These are phyloP conservation scores for Eupithecia subfuscata DNA, from an alignment of 2,888 invertebrate species.

Conservation along the genomic window DNA sequence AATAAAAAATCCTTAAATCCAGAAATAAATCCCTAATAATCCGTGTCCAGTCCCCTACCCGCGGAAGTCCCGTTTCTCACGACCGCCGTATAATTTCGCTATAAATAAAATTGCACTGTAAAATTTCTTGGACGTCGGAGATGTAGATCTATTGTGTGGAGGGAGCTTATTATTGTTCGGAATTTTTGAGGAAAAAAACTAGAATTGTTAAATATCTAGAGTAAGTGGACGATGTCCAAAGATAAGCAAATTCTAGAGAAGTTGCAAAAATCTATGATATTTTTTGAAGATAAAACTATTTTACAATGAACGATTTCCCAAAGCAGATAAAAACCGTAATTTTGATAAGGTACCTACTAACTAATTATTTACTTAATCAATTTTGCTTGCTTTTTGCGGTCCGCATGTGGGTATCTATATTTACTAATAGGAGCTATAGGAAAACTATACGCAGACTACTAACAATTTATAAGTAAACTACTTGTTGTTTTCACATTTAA, in stretches of 20 bases:
- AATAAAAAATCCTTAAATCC: slow-evolving; percentile 49
- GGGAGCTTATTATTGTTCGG: slow-evolving; percentile 39
- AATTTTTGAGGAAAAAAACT: slow-evolving; percentile 7
- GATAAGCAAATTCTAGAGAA: background rate
- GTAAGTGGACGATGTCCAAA: slow-evolving; percentile 1
- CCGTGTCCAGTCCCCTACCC: slow-evolving; percentile 41
- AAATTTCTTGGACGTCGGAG: slow-evolving; percentile 70
- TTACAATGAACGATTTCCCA: background rate
- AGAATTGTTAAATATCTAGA: slow-evolving; percentile 11
- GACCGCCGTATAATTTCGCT: slow-evolving; percentile 75
- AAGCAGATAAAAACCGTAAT: too few relatives aligned
- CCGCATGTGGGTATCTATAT: too few relatives aligned
- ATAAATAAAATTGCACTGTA: slow-evolving; percentile 81
- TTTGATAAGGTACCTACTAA: background rate
- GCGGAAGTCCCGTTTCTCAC: slow-evolving; percentile 67
- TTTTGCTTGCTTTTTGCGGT: too few relatives aligned
- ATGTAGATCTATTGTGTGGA: slow-evolving; percentile 49
- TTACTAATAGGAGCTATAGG: too few relatives aligned
- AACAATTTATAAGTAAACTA: too few relatives aligned
- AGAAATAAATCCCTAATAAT: slow-evolving; percentile 40
- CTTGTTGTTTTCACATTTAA: too few relatives aligned
- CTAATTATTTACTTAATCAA: too few relatives aligned
- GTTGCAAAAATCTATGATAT: background rate
- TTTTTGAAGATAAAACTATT: background rate
- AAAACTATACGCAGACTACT: too few relatives aligned